Conservation (phyloP, 2,797 vertebrate species). For the Periophthalmus magnuspinnatus region DNA sequence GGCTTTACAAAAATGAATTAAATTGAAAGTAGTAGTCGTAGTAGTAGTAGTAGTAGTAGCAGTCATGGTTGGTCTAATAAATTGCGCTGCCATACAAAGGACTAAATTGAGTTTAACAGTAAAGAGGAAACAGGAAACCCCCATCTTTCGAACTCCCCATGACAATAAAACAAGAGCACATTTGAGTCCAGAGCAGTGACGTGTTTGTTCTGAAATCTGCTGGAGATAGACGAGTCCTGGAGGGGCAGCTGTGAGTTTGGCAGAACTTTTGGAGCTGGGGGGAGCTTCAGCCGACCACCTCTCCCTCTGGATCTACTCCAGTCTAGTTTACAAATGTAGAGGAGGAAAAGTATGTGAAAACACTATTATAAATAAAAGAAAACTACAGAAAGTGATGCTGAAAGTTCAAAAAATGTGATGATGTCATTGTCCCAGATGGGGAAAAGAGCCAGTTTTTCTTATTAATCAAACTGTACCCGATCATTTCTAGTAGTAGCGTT, state of each 20-base stretch:
- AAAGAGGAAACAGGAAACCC: constrained; percentile 32
- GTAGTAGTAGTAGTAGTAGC: too few relatives aligned
- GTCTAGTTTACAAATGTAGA: constrained; percentile 11
- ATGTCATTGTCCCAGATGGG: too few relatives aligned
- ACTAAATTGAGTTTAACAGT: background rate
- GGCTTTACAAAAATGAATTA: too few relatives aligned
- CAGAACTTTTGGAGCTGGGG: constrained; percentile 47
- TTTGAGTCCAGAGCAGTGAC: constrained; percentile 67
- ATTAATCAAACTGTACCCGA: too few relatives aligned
- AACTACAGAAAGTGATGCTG: too few relatives aligned
- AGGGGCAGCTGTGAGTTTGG: constrained; percentile 76
- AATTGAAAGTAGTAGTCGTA: too few relatives aligned
- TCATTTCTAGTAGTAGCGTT: too few relatives aligned
- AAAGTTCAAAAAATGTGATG: too few relatives aligned
- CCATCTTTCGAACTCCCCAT: constrained; percentile 60
- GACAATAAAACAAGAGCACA: constrained; percentile 68
- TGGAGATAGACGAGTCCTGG: constrained; percentile 63
- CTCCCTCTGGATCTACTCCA: constrained; percentile 24
- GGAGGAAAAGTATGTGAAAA: background rate
- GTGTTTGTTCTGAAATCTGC: constrained; percentile 62
- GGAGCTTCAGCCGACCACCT: constrained; percentile 34
- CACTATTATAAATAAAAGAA: background rate
- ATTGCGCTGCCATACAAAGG: background rate
- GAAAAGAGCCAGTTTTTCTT: too few relatives aligned
- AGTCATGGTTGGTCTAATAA: background rate